Conservation (phyloP, 2,797 vertebrate genomes). For the Cuniculus paca region DNA sequence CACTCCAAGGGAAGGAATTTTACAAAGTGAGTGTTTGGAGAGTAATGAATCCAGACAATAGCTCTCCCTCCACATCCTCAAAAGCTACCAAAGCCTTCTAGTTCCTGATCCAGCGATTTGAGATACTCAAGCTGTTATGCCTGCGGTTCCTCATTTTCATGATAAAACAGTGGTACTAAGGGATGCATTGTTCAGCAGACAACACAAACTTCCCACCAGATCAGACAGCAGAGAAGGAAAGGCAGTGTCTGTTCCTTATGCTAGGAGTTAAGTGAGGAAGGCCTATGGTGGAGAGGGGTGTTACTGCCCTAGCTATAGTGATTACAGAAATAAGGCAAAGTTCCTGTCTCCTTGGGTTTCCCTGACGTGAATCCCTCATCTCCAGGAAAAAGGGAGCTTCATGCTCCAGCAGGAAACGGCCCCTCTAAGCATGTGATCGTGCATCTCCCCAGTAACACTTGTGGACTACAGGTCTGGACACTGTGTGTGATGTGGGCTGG, state of each 20-base stretch:
- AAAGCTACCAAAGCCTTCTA: background rate
- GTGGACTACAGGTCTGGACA: background rate
- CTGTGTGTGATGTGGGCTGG: background rate
- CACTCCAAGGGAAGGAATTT: background rate
- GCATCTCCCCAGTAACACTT: background rate
- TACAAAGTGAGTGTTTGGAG: background rate
- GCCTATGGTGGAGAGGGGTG: background rate
- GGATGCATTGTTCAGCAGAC: background rate
- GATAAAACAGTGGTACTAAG: background rate
- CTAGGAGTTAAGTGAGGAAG: background rate
- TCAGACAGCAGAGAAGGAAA: background rate
- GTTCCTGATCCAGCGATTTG: background rate
- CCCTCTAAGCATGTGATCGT: background rate
- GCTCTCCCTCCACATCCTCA: background rate
- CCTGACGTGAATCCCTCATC: background rate
- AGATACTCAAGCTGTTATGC: background rate
- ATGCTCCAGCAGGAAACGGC: background rate
- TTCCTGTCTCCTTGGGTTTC: too few species aligned
- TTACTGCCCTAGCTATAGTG: background rate
- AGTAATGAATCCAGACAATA: background rate
- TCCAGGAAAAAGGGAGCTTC: background rate
- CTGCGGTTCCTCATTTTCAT: background rate
- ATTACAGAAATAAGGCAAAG: background rate
- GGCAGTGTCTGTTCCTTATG: background rate
- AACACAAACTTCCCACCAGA: background rate